Evolutionary conservation across 2,797 vertebrate genomes (phyloP).

Genomic region (Molossus molossus): DNA sequence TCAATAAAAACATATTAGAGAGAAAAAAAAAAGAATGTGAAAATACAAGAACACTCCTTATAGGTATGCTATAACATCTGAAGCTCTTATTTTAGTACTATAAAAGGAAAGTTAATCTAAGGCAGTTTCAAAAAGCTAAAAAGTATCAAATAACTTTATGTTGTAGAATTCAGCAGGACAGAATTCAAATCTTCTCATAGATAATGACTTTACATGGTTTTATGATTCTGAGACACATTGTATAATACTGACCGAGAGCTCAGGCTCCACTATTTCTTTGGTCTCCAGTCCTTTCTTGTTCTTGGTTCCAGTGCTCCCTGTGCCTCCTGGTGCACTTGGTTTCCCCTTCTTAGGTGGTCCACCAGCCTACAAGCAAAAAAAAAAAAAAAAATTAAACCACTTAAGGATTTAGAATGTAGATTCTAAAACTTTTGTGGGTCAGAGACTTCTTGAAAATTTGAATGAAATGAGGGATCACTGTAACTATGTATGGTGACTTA

Average conservation of each 20-base stretch:
- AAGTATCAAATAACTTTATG: neutral
- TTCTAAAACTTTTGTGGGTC: constrained; percentile 29
- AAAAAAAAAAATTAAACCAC: constrained; percentile 46
- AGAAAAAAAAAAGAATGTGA: neutral
- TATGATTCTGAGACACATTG: neutral
- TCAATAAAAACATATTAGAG: no score
- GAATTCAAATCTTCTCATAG: neutral
- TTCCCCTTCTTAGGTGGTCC: constrained; percentile 95
- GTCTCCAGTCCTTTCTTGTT: constrained; percentile 93
- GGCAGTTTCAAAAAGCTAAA: constrained; percentile 9
- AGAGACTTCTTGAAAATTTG: constrained; percentile 44
- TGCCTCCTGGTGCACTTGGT: constrained; percentile 83
- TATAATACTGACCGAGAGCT: constrained; percentile 94
- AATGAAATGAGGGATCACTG: constrained; percentile 35
- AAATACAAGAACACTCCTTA: constrained; percentile 1
- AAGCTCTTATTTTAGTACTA: neutral
- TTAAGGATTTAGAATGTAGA: constrained; percentile 49
- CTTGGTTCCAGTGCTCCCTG: constrained; percentile 91
- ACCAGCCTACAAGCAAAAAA: constrained; percentile 90
- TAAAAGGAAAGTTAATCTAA: neutral
- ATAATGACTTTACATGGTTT: neutral
- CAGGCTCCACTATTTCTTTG: constrained; percentile 94
- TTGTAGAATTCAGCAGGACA: constrained; percentile 10
- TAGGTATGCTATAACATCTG: neutral
- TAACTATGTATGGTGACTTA: neutral